Base-by-base conservation (phyloP, 1,140 invertebrate genomes). In the Cydia pomonella region DNA sequence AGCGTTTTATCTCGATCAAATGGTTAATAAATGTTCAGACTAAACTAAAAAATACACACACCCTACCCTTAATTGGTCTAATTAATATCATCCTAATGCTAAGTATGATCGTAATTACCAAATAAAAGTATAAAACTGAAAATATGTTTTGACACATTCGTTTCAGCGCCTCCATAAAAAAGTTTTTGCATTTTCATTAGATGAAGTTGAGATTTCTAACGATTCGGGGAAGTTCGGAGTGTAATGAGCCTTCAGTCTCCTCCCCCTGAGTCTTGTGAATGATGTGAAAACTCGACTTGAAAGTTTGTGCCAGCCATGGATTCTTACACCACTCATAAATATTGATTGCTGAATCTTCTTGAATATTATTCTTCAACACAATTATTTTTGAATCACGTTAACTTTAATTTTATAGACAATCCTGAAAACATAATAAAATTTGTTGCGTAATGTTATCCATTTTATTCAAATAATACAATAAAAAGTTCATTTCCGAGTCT, bases 171-270 rank as follows among this genome's bases (percentile, higher is more conserved):
- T 44, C 21, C 38, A 73, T 47, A 44, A 73, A 80, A 84, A 79
- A 72, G 81, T 81, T 81, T 79, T 66, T 75, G 66, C 73, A 81
- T 80, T 84, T 84, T 84, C 81, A 81, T 84, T 84, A 82, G 74
- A 73, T 77, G 73, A 81, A 83, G 77, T 84, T 81, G 64, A 78
- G 64, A 76, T 84, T 85, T 84, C 81, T 85, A 85, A 85, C 82
- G 84, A 85, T 85, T 84, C 78, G 76, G 78, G 71, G 78, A 82
- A 84, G 79, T 81, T 82, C 73, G 44, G 73, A 73, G 75, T 79
- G 81, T 82, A 82, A 82, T 82, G 77, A 80, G 77, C 76, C 75
- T 79, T 80, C 74, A 59, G 75, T 75, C 78, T 38, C 21, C 63
- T 23, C 41, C 77, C 53, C 73, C 63, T 44, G 16, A 5, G 74